These are phyloP conservation scores for Leptobrachium leishanense DNA, from an alignment of 2,113 vertebrate genomes.

Conservation along the genomic window DNA sequence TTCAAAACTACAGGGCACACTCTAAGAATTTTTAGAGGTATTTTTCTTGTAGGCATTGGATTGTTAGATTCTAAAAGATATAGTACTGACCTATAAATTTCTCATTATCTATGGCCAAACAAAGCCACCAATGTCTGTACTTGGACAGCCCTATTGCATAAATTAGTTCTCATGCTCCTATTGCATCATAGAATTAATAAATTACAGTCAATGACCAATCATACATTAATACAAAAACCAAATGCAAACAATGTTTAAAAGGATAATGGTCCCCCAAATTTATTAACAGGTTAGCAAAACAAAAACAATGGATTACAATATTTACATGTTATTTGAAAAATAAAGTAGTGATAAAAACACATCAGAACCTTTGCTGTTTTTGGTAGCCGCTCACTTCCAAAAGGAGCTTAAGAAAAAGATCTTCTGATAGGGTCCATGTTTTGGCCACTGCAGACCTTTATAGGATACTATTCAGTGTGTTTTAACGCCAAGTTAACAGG, in stretches of 20 bases:
- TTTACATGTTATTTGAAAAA: conserved; percentile 97
- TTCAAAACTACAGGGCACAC: too few species aligned
- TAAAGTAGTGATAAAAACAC: conserved; percentile 98
- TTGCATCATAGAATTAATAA: too few species aligned
- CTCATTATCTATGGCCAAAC: too few species aligned
- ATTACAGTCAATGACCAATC: too few species aligned
- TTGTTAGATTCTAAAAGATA: too few species aligned
- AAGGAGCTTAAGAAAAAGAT: conserved; percentile 72
- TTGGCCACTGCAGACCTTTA: not conserved
- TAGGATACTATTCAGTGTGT: not conserved
- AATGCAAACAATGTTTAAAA: conserved; percentile 62
- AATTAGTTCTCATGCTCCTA: too few species aligned
- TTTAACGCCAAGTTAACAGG: not conserved
- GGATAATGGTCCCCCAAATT: conserved; percentile 95
- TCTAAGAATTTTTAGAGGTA: too few species aligned
- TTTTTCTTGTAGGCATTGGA: too few species aligned
- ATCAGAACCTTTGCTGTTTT: conserved; percentile 87
- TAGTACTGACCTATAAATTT: too few species aligned
- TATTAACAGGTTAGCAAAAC: conserved; percentile 99
- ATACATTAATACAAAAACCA: not conserved
- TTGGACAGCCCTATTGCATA: too few species aligned
- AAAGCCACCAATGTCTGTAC: too few species aligned
- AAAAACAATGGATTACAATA: conserved; percentile 96
- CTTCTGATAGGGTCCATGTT: conserved; percentile 72
- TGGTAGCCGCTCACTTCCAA: conserved; percentile 66